These are phyloP conservation scores for Aphrophora alni DNA, from an alignment of 2,888 invertebrate species.

Conservation along the genomic window DNA sequence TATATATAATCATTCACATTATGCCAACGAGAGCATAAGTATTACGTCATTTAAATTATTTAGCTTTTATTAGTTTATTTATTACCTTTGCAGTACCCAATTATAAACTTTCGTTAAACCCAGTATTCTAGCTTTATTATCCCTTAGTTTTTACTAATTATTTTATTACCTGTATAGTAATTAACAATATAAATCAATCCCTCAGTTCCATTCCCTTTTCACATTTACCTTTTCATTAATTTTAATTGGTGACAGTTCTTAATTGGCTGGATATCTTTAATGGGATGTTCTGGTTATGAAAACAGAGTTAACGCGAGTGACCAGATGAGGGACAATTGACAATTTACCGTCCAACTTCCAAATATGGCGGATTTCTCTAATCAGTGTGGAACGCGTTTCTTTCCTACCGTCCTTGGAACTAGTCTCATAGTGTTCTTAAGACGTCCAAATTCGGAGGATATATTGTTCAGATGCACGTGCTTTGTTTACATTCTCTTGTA, in stretches of 20 bases:
- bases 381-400: not conserved
- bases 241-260: not conserved
- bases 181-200: not conserved
- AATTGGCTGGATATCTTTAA: not conserved
- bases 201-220: not conserved
- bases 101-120: no score
- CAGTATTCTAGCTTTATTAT: no score
- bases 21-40: no score
- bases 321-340: not conserved
- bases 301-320: not conserved
- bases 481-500: not conserved
- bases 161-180: not conserved
- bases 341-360: not conserved
- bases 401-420: not conserved
- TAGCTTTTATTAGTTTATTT: no score
- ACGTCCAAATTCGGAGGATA: not conserved
- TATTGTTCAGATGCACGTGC: not conserved
- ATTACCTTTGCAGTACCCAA: no score
- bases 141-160: no score
- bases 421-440: not conserved
- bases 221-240: not conserved
- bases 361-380: slow-evolving; percentile 1
- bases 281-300: not conserved
- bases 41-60: no score
- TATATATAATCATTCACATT: no score